These are phyloP conservation scores for Lordiphosa stackelbergi DNA, from an alignment of 1,140 invertebrate genomes.

Conservation along the genomic window DNA sequence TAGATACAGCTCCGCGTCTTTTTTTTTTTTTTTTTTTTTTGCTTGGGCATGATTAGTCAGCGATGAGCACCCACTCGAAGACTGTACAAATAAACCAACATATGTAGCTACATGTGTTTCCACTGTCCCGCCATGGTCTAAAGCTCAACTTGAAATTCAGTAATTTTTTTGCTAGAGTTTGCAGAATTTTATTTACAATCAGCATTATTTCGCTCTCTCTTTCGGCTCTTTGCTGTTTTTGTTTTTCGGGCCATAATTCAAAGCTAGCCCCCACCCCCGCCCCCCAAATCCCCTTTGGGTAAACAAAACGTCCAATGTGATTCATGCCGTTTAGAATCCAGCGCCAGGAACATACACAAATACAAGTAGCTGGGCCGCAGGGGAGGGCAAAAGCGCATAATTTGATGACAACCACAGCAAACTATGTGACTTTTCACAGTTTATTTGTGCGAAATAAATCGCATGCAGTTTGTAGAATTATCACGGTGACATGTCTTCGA, in stretches of 20 bases:
- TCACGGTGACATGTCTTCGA: conserved; percentile 17
- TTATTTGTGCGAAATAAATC: conserved; percentile 10
- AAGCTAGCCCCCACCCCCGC: neutral
- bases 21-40: neutral
- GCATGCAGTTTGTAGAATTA: conserved; percentile 7
- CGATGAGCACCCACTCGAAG: conserved; percentile 14
- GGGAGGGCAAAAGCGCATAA: conserved; percentile 1
- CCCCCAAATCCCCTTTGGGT: neutral
- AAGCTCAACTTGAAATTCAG: conserved; percentile 13
- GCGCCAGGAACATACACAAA: neutral
- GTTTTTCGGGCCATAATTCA: conserved; percentile 3
- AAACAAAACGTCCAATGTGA: neutral
- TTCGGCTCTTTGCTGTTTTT: neutral
- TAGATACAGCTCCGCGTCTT: neutral
- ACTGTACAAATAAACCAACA: neutral
- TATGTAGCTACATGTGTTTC: conserved; percentile 13
- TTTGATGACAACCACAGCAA: conserved; percentile 6
- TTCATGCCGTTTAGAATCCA: conserved; percentile 8
- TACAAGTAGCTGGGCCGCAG: neutral
- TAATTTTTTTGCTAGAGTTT: conserved; percentile 5
- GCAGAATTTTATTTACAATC: conserved; percentile 7
- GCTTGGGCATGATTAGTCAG: conserved; percentile 11
- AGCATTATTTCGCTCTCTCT: conserved; percentile 1
- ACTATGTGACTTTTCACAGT: conserved; percentile 13
- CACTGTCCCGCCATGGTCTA: conserved; percentile 5